A percentile compares a stretch with the other conserved stretches of the same genome.
These are phyloP conservation scores for Pseudomyrmex gracilis DNA, from an alignment of 1,140 invertebrate genomes.

Conservation along the genomic window DNA sequence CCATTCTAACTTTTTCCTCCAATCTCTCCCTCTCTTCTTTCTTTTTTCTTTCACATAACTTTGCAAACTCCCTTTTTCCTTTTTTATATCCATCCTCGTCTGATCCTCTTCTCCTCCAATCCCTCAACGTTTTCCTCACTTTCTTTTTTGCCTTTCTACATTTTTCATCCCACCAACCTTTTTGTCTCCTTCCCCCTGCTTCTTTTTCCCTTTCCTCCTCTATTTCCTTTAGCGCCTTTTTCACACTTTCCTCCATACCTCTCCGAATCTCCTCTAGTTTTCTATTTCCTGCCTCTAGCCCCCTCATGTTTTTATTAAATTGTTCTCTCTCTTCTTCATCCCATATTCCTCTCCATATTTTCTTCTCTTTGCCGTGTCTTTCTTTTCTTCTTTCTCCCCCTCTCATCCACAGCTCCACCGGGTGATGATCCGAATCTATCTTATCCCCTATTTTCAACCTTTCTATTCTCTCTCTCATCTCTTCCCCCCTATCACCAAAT, in stretches of 20 bases:
- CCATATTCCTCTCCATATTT: neutral
- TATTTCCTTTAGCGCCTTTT: conserved; percentile 5
- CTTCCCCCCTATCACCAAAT: conserved; percentile 50
- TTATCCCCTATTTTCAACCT: neutral
- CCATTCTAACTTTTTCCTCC: neutral
- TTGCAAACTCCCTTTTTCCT: conserved; percentile 14
- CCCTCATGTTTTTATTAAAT: neutral
- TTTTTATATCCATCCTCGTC: conserved; percentile 30
- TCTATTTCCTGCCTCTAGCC: neutral
- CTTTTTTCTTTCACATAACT: neutral
- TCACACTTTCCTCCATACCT: neutral
- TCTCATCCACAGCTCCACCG: neutral
- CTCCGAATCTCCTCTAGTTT: neutral
- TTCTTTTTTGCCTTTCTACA: conserved; percentile 38
- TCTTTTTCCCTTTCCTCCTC: conserved; percentile 5
- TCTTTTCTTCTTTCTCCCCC: neutral
- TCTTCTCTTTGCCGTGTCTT: accelerated
- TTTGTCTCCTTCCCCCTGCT: conserved; percentile 17
- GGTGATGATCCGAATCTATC: neutral
- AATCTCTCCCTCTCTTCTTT: neutral
- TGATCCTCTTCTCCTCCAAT: conserved; percentile 15
- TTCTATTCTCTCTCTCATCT: neutral
- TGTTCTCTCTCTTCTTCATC: neutral
- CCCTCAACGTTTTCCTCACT: conserved; percentile 8
- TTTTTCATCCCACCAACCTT: neutral